Base-by-base conservation (phyloP, 2,113 vertebrate genomes). In the Mesembrinibis cayennensis region DNA sequence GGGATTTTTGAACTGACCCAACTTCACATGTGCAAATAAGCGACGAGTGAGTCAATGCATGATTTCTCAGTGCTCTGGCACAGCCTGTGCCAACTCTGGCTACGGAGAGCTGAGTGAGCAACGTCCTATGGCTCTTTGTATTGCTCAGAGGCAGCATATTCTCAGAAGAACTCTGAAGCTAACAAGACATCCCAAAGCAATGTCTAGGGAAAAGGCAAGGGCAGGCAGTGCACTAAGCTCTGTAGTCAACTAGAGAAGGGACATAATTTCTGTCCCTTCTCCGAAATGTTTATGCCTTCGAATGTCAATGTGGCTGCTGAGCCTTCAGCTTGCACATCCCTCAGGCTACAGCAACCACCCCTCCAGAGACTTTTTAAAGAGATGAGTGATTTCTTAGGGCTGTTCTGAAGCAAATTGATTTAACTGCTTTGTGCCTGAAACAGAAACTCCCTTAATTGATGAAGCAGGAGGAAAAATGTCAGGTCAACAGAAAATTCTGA, bases 341-440 rank as follows among this genome's bases (percentile, higher is more conserved):
- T 87, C 36, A 65, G 78, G 77, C 94, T 91, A 89, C 18, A 72
- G 83, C 56, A 83, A 38, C 25, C 89, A 84, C 21, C 30, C 53
- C 87, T 93, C 73, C 65, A 72, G 91, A 92, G 91, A 87, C 42
- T 79, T 84, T 91, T 89, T 55, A 82, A 87, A 77, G 70, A 94
- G 76, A 50, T 89, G 69, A 95, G 66, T 87, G 77, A 80, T 94
- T 96, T 94, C 89, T 83, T 88, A 82, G 66, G 32, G n/a, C 79
- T 88, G 45, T 73, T 96, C 58, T 73, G 89, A 89, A 93, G 58
- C 36, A 95, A 92, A 95, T 53, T 95, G 78, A 80, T 96, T 96
- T 97, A 97, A 97, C 91, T 93, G 81, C 49, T 97, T 95, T 93
- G 36, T 93, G 73, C 15, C 93, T 91, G 73, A 89, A 92, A 89